A percentile compares a stretch with the other conserved stretches of the same genome.
Conservation (phyloP, 1,140 invertebrate species). For the Helicoverpa armigera region DNA sequence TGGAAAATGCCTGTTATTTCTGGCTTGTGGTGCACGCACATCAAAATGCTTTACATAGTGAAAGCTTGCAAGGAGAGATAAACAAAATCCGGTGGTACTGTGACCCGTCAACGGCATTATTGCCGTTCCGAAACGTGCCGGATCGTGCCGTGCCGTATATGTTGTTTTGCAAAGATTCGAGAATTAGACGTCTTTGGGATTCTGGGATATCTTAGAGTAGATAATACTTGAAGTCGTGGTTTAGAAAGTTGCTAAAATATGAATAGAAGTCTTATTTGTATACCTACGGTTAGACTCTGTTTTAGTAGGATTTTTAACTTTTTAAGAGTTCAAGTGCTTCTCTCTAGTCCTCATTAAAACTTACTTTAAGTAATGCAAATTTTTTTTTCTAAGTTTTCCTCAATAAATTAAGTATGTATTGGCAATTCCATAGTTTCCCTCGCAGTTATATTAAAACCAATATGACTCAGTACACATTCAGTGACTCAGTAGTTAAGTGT, state of each 20-base stretch:
- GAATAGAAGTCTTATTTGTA: too few relatives aligned
- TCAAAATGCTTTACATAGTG: slow-evolving; percentile 63
- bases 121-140: slow-evolving; percentile 34
- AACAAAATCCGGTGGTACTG: slow-evolving; percentile 41
- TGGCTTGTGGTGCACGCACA: slow-evolving; percentile 48
- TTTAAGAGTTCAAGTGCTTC: too few relatives aligned
- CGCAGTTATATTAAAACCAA: background rate
- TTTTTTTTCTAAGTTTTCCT: background rate
- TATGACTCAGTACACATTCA: background rate
- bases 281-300: too few relatives aligned
- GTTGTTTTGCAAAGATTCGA: slow-evolving; percentile 43
- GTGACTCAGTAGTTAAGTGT: slow-evolving; percentile 57
- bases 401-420: background rate
- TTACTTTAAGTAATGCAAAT: too few relatives aligned
- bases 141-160: slow-evolving; percentile 13
- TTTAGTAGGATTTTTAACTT: too few relatives aligned
- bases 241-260: too few relatives aligned
- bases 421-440: background rate
- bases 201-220: background rate
- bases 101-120: slow-evolving; percentile 47
- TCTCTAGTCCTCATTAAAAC: too few relatives aligned
- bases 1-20: background rate
- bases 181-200: slow-evolving; percentile 7
- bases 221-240: background rate
- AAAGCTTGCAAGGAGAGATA: slow-evolving; percentile 58